Evolutionary conservation across 2,888 invertebrate genomes (phyloP), one percentile per base, ranked within the genome.

Genomic region (Chorisops tibialis): DNA sequence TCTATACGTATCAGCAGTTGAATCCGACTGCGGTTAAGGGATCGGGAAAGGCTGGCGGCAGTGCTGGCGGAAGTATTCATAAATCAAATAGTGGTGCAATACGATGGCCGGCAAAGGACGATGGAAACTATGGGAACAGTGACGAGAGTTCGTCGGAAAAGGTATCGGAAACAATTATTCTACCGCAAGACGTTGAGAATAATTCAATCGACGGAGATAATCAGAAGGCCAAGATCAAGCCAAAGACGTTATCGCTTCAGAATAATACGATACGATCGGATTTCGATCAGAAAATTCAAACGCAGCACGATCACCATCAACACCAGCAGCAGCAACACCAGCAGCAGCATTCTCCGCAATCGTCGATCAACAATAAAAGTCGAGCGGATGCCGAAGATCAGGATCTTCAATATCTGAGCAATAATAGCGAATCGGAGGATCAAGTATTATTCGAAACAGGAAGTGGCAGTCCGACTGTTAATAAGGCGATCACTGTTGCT

Each of bases 401-500:
- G 0, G 75, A 77, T 58, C 63, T 77, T 37, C 77, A 77, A 64
- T 74, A 75, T 39, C 64, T 76, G 7, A 75, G 73, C 62, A 74
- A 73, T 37, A 70, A 68, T 51, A 75, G 75, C 19, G 77, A 76
- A 52, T 71, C 75, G 1, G 76, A 71, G 12, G 75, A 75, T 51
- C 67, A 65, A 72, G 12, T 19, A 5, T 2, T 16, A 1, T 47
- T 19, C 19, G 47, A 47, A 19, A 16, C 19, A 12, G 37, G 18
- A 18, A 41, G 19, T 37, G 45, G n/a, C 11, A 54, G 73, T 56
- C 72, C 73, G 0, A 72, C 74, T 0, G 69, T 76, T 16, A 60
- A 72, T 0, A 35, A 71, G 4, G 58, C 75, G 0, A 75, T 81
- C 30, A 74, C 76, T 0, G 74, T 81, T 74, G 19, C 82, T 72